phyloP scores from a whole-genome alignment of 2,113 vertebrate genomes.

The Astatoreochromis straeleni region DNA sequence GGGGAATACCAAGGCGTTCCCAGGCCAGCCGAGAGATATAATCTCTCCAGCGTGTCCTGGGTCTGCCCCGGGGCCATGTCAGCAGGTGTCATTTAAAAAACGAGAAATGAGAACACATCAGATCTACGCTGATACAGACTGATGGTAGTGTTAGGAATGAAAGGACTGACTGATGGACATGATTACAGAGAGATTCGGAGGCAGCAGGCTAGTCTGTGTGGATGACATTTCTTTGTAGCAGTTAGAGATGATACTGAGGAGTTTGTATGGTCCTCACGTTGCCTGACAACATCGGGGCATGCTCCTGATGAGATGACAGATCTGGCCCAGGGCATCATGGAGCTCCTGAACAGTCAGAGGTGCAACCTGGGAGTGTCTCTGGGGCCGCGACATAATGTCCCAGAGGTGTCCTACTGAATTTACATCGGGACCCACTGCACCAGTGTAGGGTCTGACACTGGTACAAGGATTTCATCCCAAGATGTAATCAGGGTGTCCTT shows the following conservation, averaged over 20 bases:
- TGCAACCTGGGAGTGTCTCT: background rate
- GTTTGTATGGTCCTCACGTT: background rate
- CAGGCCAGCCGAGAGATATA: no score
- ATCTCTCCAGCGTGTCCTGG: no score
- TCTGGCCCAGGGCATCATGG: background rate
- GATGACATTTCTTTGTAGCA: background rate
- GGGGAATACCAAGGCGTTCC: no score
- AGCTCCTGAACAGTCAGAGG: background rate
- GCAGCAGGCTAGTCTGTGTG: background rate
- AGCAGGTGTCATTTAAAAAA: background rate
- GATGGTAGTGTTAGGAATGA: background rate
- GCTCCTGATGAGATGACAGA: background rate
- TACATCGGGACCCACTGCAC: background rate
- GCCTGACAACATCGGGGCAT: background rate
- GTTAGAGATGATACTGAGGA: background rate
- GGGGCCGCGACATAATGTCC: background rate
- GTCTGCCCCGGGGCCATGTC: no score
- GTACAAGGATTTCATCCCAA: background rate
- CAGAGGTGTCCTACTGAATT: background rate
- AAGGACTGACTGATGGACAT: background rate
- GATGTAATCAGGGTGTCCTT: background rate
- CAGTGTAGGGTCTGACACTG: background rate
- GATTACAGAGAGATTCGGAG: accelerated
- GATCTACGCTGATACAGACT: background rate
- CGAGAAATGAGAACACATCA: background rate